Conservation (phyloP, 92 coral and sea anemone genomes). For the Palythoa heliodiscus region DNA sequence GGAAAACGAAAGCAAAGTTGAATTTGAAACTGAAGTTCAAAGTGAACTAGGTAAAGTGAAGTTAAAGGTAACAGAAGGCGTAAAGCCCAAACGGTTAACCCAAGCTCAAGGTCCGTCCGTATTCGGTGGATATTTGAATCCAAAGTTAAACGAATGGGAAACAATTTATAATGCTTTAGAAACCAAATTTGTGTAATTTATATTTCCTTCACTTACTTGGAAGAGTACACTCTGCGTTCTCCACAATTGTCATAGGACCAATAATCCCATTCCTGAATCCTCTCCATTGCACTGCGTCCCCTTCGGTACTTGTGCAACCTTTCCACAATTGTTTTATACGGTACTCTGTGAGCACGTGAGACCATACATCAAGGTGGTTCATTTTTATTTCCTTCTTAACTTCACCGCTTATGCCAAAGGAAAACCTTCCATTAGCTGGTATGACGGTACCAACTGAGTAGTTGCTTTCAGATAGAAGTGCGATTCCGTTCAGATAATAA, state of each 20-base stretch:
- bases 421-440: constrained; percentile 3
- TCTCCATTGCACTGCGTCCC: constrained; percentile 26
- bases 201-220: not conserved
- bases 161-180: too few relatives aligned
- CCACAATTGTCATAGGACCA: not conserved
- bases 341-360: not conserved
- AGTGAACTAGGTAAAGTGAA: too few relatives aligned
- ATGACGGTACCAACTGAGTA: constrained; percentile 5
- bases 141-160: too few relatives aligned
- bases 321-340: not conserved
- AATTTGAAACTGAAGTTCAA: too few relatives aligned
- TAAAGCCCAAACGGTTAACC: too few relatives aligned
- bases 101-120: too few relatives aligned
- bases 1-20: too few relatives aligned
- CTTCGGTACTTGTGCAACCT: constrained; percentile 16
- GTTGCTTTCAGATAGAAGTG: not conserved
- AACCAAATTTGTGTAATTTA: too few relatives aligned
- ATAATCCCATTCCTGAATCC: constrained; percentile 8
- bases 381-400: not conserved
- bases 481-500: not conserved
- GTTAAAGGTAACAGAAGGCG: too few relatives aligned
- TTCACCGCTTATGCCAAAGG: not conserved
- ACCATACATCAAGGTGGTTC: constrained; percentile 28
- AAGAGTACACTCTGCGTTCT: constrained; percentile 11
- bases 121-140: too few relatives aligned